A percentile compares a stretch with the other conserved stretches of the same genome.
Conservation (phyloP, 1,140 invertebrate species). For the Ceratitis capitata region DNA sequence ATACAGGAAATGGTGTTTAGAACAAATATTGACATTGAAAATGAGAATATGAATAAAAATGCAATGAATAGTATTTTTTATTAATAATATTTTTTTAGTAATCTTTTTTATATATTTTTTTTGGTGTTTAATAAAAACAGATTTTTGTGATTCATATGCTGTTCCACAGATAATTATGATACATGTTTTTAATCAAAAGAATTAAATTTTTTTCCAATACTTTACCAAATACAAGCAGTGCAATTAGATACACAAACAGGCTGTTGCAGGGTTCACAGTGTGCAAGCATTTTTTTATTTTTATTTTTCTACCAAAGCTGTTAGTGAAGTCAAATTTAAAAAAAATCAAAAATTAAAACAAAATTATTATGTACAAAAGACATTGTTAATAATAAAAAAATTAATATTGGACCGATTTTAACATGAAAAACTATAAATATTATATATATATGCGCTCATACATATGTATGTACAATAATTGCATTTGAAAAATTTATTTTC, state of each 20-base stretch:
- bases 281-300: not conserved
- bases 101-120: not conserved
- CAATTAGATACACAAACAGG: not conserved
- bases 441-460: too few relatives aligned
- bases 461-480: too few relatives aligned
- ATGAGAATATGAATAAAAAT: too few relatives aligned
- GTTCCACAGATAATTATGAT: not conserved
- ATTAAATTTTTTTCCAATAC: not conserved
- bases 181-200: too few relatives aligned
- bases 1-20: not conserved
- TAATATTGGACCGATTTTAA: too few relatives aligned
- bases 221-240: constrained; percentile 2
- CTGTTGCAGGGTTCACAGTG: not conserved
- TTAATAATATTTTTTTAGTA: too few relatives aligned
- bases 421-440: too few relatives aligned
- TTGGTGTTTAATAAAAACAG: not conserved
- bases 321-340: not conserved
- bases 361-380: too few relatives aligned
- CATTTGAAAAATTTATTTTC: too few relatives aligned
- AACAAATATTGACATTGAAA: too few relatives aligned
- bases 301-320: not conserved
- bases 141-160: not conserved
- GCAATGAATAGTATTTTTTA: too few relatives aligned
- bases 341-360: not conserved
- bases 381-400: too few relatives aligned